These are phyloP conservation scores for Drosophila repletoides DNA, from an alignment of 1,140 invertebrate species.

Conservation along the genomic window DNA sequence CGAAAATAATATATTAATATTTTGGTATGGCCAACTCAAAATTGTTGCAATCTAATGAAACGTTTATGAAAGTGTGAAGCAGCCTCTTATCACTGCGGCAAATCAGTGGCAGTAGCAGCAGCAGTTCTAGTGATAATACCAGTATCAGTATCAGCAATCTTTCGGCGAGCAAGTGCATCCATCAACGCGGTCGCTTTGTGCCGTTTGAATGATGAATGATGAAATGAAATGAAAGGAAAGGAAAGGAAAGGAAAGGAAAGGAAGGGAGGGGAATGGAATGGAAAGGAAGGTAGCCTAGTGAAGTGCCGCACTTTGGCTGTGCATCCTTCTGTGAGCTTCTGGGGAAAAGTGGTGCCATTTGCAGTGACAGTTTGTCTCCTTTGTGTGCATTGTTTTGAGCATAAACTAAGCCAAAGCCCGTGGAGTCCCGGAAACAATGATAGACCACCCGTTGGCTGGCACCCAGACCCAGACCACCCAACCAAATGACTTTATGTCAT, in stretches of 20 bases:
- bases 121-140: too few relatives aligned
- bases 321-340: constrained; percentile 23
- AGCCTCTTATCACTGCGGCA: too few relatives aligned
- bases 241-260: too few relatives aligned
- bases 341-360: constrained; percentile 21
- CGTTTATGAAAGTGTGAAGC: too few relatives aligned
- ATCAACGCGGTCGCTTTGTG: not conserved
- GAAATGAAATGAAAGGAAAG: too few relatives aligned
- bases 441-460: not conserved
- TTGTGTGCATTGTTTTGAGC: constrained; percentile 21
- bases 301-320: constrained; percentile 8
- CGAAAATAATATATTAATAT: too few relatives aligned
- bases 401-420: constrained; percentile 2
- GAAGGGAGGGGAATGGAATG: too few relatives aligned
- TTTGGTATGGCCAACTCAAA: not conserved
- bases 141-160: too few relatives aligned
- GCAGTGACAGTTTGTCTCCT: constrained; percentile 5
- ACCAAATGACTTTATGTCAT: not conserved
- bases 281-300: not conserved
- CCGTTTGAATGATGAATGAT: not conserved
- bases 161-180: not conserved
- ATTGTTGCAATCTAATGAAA: too few relatives aligned
- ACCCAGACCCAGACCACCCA: not conserved
- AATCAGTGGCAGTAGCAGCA: too few relatives aligned
- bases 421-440: not conserved